Evolutionary conservation across 1,140 invertebrate species (phyloP).

Genomic region (Ctenoplectra terminalis): DNA sequence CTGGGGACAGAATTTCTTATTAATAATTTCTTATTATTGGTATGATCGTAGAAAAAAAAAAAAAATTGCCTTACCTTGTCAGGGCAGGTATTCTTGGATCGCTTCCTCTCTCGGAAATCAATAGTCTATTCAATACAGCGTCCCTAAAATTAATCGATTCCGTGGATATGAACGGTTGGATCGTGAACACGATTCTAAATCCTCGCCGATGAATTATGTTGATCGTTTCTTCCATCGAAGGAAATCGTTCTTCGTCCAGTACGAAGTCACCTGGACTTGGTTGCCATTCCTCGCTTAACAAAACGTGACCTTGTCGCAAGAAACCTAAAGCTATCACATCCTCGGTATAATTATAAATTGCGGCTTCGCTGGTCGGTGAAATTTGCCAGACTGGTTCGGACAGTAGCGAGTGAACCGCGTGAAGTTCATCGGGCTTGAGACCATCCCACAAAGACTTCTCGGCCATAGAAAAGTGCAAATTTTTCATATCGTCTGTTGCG

Average conservation of each 20-base stretch:
- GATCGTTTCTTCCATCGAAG: slow-evolving; percentile 89
- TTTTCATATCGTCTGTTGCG: slow-evolving; percentile 90
- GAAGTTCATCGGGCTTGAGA: slow-evolving; percentile 88
- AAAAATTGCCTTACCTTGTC: slow-evolving; percentile 85
- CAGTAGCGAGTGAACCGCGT: slow-evolving; percentile 88
- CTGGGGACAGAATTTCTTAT: slow-evolving; percentile 36
- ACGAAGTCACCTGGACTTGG: slow-evolving; percentile 90
- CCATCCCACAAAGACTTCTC: slow-evolving; percentile 92
- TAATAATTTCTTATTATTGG: no score
- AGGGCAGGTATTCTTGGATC: slow-evolving; percentile 89
- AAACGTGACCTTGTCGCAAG: slow-evolving; percentile 90
- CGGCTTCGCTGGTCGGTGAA: slow-evolving; percentile 87
- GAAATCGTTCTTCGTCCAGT: slow-evolving; percentile 88
- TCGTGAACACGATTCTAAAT: slow-evolving; percentile 92
- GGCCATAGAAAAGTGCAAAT: slow-evolving; percentile 88
- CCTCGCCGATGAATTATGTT: slow-evolving; percentile 92
- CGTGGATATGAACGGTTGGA: slow-evolving; percentile 94
- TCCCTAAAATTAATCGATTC: slow-evolving; percentile 91
- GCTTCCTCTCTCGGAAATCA: slow-evolving; percentile 89
- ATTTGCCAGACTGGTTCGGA: slow-evolving; percentile 94
- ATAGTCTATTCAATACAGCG: slow-evolving; percentile 87
- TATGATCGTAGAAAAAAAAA: no score
- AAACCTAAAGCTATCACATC: slow-evolving; percentile 90
- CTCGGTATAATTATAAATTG: slow-evolving; percentile 92
- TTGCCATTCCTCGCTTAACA: slow-evolving; percentile 94